phyloP scores from a whole-genome alignment of 2,113 vertebrate genomes.

The Sakesphorus luctuosus region DNA sequence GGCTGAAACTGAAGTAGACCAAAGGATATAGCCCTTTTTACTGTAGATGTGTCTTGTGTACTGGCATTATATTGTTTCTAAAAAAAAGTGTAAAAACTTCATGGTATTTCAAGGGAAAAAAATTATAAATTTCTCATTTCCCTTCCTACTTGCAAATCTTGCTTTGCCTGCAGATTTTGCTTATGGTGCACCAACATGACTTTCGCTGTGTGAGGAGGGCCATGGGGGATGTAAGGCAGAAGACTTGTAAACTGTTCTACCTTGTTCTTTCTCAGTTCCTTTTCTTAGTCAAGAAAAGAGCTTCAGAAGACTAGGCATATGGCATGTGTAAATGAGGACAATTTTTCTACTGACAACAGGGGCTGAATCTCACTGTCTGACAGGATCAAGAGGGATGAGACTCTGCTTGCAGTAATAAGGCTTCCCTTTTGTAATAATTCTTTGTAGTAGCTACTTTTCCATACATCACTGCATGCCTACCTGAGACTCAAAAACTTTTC shows the following conservation, averaged over 20 bases:
- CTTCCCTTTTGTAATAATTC: neutral
- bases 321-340: neutral
- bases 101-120: neutral
- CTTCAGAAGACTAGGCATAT: neutral
- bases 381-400: neutral
- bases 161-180: neutral
- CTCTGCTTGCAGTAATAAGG: neutral
- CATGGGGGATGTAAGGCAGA: neutral
- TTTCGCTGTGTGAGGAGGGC: neutral
- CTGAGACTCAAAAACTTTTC: neutral
- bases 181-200: neutral
- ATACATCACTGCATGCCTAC: neutral
- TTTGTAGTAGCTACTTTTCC: neutral
- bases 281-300: neutral
- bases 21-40: neutral
- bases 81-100: neutral
- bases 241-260: neutral
- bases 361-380: neutral
- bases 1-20: neutral
- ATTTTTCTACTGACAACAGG: neutral
- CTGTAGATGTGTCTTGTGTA: accelerated
- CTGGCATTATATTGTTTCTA: neutral
- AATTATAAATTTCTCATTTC: neutral
- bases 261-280: neutral
- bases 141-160: neutral